These are phyloP conservation scores for Notolabrus celidotus DNA, from an alignment of 2,797 vertebrate species.

Conservation along the genomic window DNA sequence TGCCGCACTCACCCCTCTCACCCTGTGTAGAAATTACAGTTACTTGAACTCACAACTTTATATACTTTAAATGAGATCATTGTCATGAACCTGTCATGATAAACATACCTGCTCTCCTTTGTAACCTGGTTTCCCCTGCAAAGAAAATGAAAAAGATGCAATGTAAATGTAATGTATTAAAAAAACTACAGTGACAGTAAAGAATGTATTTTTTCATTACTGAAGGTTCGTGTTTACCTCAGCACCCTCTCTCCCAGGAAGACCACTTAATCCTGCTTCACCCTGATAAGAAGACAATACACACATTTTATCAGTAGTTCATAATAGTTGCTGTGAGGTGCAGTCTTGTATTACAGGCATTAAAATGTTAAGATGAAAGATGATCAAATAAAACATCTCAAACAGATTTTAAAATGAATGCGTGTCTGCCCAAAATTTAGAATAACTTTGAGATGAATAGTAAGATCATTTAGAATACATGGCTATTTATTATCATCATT, in stretches of 20 bases:
- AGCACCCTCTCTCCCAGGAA: conserved; percentile 87
- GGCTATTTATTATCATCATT: too few relatives aligned
- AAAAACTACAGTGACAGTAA: conserved; percentile 6
- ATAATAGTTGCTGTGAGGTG: background rate
- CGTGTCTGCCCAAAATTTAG: too few relatives aligned
- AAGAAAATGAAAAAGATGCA: conserved; percentile 38
- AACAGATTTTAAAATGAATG: too few relatives aligned
- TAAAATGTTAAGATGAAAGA: background rate
- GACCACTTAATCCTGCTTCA: conserved; percentile 89
- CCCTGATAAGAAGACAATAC: conserved; percentile 80
- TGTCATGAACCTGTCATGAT: background rate
- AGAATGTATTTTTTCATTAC: conserved; percentile 9
- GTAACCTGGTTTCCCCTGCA: conserved; percentile 91
- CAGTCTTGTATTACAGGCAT: too few relatives aligned
- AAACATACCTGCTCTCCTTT: conserved; percentile 91
- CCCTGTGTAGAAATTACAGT: conserved; percentile 80
- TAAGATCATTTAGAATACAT: too few relatives aligned
- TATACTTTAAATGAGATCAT: conserved; percentile 4
- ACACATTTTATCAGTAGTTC: background rate
- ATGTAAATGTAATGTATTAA: too few relatives aligned
- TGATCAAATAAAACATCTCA: too few relatives aligned
- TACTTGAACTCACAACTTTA: conserved; percentile 4
- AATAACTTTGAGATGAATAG: too few relatives aligned
- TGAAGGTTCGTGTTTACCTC: conserved; percentile 82
- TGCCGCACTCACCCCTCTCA: conserved; percentile 92